Base-by-base conservation (phyloP, 30 jellyfish, hydroid and myxozoan genomes). In the Catostylus mosaicus region DNA sequence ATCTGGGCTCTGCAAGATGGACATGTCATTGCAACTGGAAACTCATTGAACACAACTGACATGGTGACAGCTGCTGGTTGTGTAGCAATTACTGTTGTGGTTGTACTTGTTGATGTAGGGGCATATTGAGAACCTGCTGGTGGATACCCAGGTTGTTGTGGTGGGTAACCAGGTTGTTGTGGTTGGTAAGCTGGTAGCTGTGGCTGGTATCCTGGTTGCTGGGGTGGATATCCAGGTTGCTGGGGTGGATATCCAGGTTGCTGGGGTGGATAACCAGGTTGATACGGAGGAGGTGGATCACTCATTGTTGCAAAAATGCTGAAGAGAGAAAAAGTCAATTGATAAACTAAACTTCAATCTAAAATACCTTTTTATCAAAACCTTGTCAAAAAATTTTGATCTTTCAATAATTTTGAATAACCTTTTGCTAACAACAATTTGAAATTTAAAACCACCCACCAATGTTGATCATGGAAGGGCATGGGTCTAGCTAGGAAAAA, bases 1-100 rank as follows among this genome's bases (percentile, higher is more conserved):
- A 89, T 81, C 69, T 83, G 90, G 10, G 88, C 88, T 51, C 77
- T 59, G 52, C 97, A 89, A 19, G 88, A 83, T 36, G 97, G 97
- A 74, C 97, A 89, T 19, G 88, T 75, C 88, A 82, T 67, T 23
- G 97, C 33, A 26, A 83, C 91, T 33, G 97, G 97, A 37, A 67
- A 82, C 66, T 89, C 95, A 75, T 70, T 71, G 59, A 89, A 89
- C 24, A 47, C 66, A 30, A 83, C 67, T 31, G 91, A 85, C 66
- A 83, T 47, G 27, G 82, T 40, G 7, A 89, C 48, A 0, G 75
- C 80, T 6, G 95, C 75, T 36, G 97, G 97, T 81, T 89, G 97
- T n/a, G 95, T 64, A 23, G 95, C 87, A 75, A 89, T 77, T 38
- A 83, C 75, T 10, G 95, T 83, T 48, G 93, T 80, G 19, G 87